phyloP scores from a whole-genome alignment of 2,113 vertebrate genomes.

The Xiphophorus couchianus region DNA sequence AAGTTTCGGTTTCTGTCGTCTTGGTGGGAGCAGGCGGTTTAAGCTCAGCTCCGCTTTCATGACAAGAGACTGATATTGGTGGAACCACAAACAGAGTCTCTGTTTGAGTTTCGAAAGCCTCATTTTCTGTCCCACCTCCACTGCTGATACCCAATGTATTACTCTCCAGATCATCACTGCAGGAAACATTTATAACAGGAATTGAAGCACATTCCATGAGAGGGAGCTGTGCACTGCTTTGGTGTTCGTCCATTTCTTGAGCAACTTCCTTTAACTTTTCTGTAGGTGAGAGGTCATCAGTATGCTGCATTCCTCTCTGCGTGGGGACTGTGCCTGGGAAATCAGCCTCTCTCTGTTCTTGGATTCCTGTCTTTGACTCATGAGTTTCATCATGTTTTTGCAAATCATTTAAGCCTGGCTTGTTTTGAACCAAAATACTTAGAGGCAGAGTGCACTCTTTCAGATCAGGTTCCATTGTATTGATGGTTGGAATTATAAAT shows the following conservation, averaged over 20 bases:
- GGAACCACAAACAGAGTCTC: slow-evolving; percentile 51
- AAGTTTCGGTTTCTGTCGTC: slow-evolving; percentile 47
- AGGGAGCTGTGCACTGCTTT: slow-evolving; percentile 25
- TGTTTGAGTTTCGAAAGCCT: slow-evolving; percentile 20
- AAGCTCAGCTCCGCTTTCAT: slow-evolving; percentile 42
- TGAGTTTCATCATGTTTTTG: slow-evolving; percentile 48
- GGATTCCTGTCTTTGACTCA: slow-evolving; percentile 24
- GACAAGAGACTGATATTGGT: slow-evolving; percentile 63
- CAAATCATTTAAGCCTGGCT: slow-evolving; percentile 33
- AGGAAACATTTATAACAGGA: slow-evolving; percentile 72
- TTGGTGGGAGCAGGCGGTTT: slow-evolving; percentile 16
- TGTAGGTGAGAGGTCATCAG: slow-evolving; percentile 19
- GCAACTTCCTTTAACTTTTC: slow-evolving; percentile 47
- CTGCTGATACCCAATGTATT: slow-evolving; percentile 1
- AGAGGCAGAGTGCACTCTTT: slow-evolving; percentile 54
- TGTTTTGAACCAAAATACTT: slow-evolving; percentile 48
- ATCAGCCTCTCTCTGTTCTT: slow-evolving; percentile 20
- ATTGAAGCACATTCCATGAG: slow-evolving; percentile 45
- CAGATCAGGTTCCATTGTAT: slow-evolving; percentile 63
- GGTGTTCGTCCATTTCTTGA: slow-evolving; percentile 18
- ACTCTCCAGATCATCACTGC: slow-evolving; percentile 55
- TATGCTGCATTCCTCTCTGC: slow-evolving; percentile 41
- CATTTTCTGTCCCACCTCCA: slow-evolving; percentile 13
- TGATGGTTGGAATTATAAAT: slow-evolving; percentile 57
- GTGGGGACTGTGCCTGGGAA: slow-evolving; percentile 13